Base-by-base conservation (phyloP, 2,797 vertebrate genomes). In the Leptodactylus fallax region DNA sequence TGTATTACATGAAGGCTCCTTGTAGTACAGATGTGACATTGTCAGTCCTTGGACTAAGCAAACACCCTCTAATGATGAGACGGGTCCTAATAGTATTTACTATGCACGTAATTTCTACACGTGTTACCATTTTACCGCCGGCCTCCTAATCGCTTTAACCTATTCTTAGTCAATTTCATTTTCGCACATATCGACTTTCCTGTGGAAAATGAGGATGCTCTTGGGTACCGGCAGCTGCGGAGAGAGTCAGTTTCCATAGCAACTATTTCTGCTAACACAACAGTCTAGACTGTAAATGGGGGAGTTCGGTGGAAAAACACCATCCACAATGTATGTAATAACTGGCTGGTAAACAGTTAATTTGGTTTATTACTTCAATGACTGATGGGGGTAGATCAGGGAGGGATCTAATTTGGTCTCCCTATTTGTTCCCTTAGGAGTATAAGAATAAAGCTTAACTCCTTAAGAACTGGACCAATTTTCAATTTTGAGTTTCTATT, bases 241-340 rank as follows among this genome's bases (percentile, higher is more conserved):
- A 84, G 13, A 61, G 60, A 89, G 79, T 27, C 60, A 81, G 87
- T 89, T 89, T 86, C 87, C 87, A 89, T 89, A 69, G 87, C 27
- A 69, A 86, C 87, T 56, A 13, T 56, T 61, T 82, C 84, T 16
- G 55, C 36, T 36, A n/a, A 53, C 65, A 63, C 23, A 0, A 67
- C 55, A 83, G 82, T 85, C 81, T 85, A 88, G 87, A 81, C 87
- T 36, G 45, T 23, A 27, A 72, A 83, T 65, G 14, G 17, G 25
- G 19, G 58, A 47, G 45, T 21, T 0, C 36, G 51, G 51, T 49
- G 71, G 69, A 61, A 74, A 74, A 76, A 60, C 81, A 79, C 58
- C 14, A 51, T 21, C 87, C 47, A 7, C 56, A 7, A 21, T 79
- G 2, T 60, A 71, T 71, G 23, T 6, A 3, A 65, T 47, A 67